These are phyloP conservation scores for Teleogryllus occipitalis DNA, from an alignment of 1,140 invertebrate genomes.

Conservation along the genomic window DNA sequence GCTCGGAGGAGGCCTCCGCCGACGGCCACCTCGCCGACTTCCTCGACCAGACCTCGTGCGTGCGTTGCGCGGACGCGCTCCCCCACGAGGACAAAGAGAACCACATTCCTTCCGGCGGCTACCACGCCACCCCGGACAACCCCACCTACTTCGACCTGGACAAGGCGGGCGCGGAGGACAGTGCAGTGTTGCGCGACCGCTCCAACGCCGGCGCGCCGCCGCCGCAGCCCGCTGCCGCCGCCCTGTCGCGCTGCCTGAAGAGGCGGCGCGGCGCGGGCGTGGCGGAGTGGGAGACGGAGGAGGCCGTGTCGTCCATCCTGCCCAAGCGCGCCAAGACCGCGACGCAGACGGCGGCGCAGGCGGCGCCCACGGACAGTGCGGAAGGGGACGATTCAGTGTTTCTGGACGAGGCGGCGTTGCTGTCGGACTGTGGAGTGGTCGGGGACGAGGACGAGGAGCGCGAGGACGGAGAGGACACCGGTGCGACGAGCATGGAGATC, in stretches of 20 bases:
- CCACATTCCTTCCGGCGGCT: constrained; percentile 30
- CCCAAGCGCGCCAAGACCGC: constrained; percentile 35
- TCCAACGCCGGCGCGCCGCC: constrained; percentile 18
- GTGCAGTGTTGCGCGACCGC: constrained; percentile 26
- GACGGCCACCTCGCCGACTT: constrained; percentile 18
- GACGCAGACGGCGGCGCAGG: constrained; percentile 17
- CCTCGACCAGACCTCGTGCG: constrained; percentile 28
- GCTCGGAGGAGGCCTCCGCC: constrained; percentile 7
- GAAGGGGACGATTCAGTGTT: constrained; percentile 34
- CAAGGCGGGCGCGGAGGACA: constrained; percentile 31
- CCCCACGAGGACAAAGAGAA: constrained; percentile 31
- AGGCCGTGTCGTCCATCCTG: constrained; percentile 42
- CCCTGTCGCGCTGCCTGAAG: constrained; percentile 33
- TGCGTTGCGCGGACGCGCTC: constrained; percentile 26
- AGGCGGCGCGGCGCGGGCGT: constrained; percentile 35
- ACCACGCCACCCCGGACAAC: constrained; percentile 26
- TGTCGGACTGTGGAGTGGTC: constrained; percentile 30
- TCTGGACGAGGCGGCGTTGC: constrained; percentile 35
- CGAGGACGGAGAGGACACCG: constrained; percentile 30
- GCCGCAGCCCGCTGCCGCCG: background rate
- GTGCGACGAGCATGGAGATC: constrained; percentile 41
- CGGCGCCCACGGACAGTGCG: constrained; percentile 12
- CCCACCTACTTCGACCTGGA: constrained; percentile 41
- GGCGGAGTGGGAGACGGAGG: constrained; percentile 44
- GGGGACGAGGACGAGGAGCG: constrained; percentile 30